Evolutionary conservation across 2,888 invertebrate species (phyloP), one percentile per base, ranked within the genome.

Genomic region (Drosophila antonietae): DNA sequence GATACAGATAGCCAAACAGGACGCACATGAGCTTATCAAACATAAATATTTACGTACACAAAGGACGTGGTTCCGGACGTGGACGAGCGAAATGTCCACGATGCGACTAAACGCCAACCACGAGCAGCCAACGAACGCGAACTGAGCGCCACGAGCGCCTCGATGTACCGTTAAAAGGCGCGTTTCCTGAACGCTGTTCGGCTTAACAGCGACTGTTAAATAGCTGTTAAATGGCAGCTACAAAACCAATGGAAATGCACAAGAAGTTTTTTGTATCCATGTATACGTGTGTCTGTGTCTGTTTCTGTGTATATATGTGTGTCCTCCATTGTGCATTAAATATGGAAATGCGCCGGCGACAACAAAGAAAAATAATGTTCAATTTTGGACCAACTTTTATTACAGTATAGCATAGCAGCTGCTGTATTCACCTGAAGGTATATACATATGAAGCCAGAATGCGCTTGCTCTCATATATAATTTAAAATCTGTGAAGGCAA

Each of bases 21-120:
- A 72, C 75, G 68, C 81, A 55, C 46, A 55, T 41, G 68, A 80
- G 75, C 81, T 84, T 73, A 70, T 78, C 84, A 78, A 85, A 80
- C 76, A 78, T 75, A 73, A 85, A 88, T 81, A 83, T 88, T 88
- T 83, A 83, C 83, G 85, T 85, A 77, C 68, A 73, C 43, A 61
- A 61, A 47, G 57, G 39, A 75, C 61, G 59, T 44, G 28, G 41
- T 37, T 56, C 35, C 28, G 58, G 37, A 46, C 18, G 9, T 55
- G 23, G 31, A 33, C 44, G 31, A 18, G 12, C 59, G 28, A 31
- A 18, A 46, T 44, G 33, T 35, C 51, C 41, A 59, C 69, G 41
- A 60, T 57, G 33, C 57, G 57, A n/a, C 44, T 15, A 37, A 44
- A n/a, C 44, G 33, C 57, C 57, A 35, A 44, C 46, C 49, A 58